Evolutionary conservation across 2,888 invertebrate genomes (phyloP), one percentile per base, ranked within the genome.

Genomic region (Leptodirus hochenwartii): DNA sequence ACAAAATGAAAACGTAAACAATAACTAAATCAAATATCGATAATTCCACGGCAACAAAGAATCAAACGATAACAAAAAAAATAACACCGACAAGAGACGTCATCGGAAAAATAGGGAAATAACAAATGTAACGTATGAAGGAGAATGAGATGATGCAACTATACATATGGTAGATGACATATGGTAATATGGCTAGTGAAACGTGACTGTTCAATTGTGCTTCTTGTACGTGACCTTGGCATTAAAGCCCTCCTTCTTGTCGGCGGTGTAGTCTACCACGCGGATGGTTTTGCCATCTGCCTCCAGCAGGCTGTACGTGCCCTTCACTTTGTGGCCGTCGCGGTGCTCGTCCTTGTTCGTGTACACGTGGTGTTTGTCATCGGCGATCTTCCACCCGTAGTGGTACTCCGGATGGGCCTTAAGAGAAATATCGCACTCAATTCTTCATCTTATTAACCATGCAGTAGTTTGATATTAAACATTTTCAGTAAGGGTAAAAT

Each of bases 301-400:
- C 35, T 53, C 47, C 32, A 51, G 37, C 12, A 51, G 40, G 31
- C 46, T 50, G 45, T 52, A 52, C 15, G 37, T 34, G 25, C 53
- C 53, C 37, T 51, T 51, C 17, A 53, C 51, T 43, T 49, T 51
- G 43, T 49, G 43, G 15, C 53, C 53, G 17, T 53, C 50, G 15
- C 53, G 42, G n/a, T 39, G 43, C 39, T 53, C 53, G 25, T 51
- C 45, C 36, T 52, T 47, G 37, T 43, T 46, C 38, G 50, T 49
- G 45, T 41, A 46, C 38, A 49, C 51, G 31, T 51, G 45, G 31
- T 42, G 42, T 29, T 51, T 45, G 32, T 46, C 46, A 34, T 51
- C 49, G 14, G 42, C 45, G 29, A 52, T 47, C 30, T 49, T 44
- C 38, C 47, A 52, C 23, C 48, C 47, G 39, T 49, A 52, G 31